Percentiles rank a stretch among this genome's conserved stretches.
These are phyloP conservation scores for Passer montanus DNA, from an alignment of 2,113 vertebrate species.

Conservation along the genomic window DNA sequence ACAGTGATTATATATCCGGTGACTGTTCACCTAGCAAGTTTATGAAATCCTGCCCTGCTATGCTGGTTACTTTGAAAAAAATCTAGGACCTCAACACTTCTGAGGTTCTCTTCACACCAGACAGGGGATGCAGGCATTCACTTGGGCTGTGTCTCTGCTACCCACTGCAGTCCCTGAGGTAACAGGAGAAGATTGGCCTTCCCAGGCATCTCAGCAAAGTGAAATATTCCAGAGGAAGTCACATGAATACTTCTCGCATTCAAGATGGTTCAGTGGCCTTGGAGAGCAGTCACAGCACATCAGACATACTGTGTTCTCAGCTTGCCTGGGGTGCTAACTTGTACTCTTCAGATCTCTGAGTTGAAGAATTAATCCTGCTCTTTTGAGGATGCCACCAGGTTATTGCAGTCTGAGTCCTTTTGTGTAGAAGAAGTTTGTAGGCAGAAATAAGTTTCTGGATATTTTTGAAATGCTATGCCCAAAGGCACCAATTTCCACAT, in stretches of 20 bases:
- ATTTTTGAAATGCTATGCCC: background rate
- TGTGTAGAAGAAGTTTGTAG: background rate
- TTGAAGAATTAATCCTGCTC: background rate
- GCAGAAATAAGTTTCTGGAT: background rate
- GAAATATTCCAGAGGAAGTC: background rate
- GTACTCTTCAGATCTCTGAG: background rate
- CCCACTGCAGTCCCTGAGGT: background rate
- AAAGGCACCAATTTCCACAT: slow-evolving; percentile 40
- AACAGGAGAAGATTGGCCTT: background rate
- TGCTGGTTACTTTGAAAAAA: background rate
- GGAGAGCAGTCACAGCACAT: background rate
- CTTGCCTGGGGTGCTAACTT: background rate
- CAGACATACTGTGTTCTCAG: background rate
- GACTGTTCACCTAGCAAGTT: background rate
- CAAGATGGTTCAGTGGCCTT: background rate
- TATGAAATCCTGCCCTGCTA: background rate
- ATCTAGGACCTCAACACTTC: background rate
- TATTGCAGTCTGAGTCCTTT: background rate
- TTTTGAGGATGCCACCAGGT: background rate
- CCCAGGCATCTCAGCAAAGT: background rate
- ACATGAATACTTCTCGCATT: background rate
- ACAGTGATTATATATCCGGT: background rate
- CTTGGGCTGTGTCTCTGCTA: background rate
- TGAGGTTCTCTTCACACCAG: background rate
- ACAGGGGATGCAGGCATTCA: background rate